Conservation (phyloP, 2,888 invertebrate species). For the Xestia sexstrigata region DNA sequence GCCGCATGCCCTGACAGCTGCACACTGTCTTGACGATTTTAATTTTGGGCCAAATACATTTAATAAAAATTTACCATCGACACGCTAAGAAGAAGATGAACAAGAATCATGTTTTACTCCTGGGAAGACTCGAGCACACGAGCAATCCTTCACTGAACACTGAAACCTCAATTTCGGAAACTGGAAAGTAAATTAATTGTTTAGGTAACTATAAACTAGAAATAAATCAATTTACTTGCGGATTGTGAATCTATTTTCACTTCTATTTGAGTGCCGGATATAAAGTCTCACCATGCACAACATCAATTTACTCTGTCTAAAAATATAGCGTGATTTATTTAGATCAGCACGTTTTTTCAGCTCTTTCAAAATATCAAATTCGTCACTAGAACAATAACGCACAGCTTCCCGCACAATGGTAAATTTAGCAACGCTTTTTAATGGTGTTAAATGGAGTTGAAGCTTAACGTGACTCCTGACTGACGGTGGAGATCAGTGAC, state of each 20-base stretch:
- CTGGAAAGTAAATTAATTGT: background rate
- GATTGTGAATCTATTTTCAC: background rate
- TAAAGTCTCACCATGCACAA: background rate
- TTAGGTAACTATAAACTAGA: background rate
- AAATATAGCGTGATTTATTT: constrained; percentile 28
- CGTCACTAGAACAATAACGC: constrained; percentile 19
- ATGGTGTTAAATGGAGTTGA: constrained; percentile 37
- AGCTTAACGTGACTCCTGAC: constrained; percentile 45
- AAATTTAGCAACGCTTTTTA: constrained; percentile 26
- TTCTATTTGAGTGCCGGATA: constrained; percentile 19
- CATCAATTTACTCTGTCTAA: constrained; percentile 19
- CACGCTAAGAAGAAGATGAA: background rate
- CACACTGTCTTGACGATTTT: no score
- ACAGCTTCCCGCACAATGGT: constrained; percentile 1
- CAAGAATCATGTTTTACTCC: background rate
- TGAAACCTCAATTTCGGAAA: background rate
- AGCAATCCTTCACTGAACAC: constrained; percentile 14
- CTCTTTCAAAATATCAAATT: constrained; percentile 12
- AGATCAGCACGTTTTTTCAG: background rate
- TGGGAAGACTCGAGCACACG: background rate
- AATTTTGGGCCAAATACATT: no score
- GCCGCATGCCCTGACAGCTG: no score
- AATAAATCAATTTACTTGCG: constrained; percentile 11
- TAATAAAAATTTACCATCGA: no score
- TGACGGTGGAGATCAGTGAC: constrained; percentile 36